Conservation (phyloP, 2,113 vertebrate genomes). For the Charadrius vociferus region DNA sequence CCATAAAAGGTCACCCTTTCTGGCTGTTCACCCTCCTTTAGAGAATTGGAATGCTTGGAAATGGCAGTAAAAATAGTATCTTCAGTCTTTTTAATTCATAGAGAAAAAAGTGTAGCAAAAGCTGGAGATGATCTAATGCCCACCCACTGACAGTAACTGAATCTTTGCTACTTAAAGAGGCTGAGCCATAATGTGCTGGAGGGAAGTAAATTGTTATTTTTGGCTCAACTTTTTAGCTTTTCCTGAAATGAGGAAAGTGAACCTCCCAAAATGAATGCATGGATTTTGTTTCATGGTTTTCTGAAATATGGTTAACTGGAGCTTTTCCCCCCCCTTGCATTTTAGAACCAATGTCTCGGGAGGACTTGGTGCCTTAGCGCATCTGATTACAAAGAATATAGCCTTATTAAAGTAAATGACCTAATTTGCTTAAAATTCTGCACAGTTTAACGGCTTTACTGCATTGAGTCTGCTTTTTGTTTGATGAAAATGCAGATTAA, state of each 20-base stretch:
- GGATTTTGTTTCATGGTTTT: neutral
- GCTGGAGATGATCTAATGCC: neutral
- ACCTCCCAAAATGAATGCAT: neutral
- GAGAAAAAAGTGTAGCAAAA: neutral
- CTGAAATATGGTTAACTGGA: neutral
- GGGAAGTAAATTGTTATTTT: neutral
- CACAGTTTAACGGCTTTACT: neutral
- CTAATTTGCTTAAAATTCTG: neutral
- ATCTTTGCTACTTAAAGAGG: neutral
- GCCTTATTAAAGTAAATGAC: neutral
- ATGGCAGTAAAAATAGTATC: neutral
- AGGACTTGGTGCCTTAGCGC: neutral
- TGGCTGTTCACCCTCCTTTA: neutral
- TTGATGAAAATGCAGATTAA: neutral
- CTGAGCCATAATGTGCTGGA: neutral
- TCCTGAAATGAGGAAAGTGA: neutral
- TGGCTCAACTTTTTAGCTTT: neutral
- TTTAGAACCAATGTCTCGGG: neutral
- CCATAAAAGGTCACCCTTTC: neutral
- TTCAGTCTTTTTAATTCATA: neutral
- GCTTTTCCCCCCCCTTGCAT: neutral
- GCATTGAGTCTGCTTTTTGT: neutral
- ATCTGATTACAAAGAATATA: neutral
- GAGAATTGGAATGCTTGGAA: neutral
- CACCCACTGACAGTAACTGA: neutral